Evolutionary conservation across 2,797 vertebrate species (phyloP), one percentile per base, ranked within the genome.

Genomic region (Chloroceryle inda): DNA sequence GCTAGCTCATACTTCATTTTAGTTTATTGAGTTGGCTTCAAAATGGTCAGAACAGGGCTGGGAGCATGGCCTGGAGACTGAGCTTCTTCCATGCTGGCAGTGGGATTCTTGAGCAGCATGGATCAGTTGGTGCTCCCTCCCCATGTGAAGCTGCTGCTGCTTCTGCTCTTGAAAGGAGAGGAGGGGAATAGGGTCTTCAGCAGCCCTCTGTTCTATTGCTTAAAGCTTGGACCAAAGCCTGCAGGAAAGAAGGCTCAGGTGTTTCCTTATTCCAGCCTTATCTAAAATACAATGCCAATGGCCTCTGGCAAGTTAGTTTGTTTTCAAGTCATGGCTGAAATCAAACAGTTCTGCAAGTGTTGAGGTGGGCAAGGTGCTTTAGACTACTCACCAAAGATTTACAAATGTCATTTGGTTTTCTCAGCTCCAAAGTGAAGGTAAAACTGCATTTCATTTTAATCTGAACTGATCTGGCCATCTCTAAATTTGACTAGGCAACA

Each of bases 71-170:
- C 45, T 21, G 24, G 31, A 64, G 33, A 3, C 42, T 19, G 37
- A 82, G 42, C 10, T 58, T 21, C 52, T 44, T 52, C 17, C 6
- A 31, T 14, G 2, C 38, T 37, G 17, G 18, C 31, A 15, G 18
- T 14, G 58, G 2, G 11, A 5, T 33, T 3, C 18, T 6, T 47
- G 14, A 62, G 24, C 45, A 27, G 23, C 0, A 0, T 21, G 18
- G 14, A 33, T 29, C 35, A 33, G 9, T 7, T 27, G 31, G 8
- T 67, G 18, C 8, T 66, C 47, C 21, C 16, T 86, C 24, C 9
- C 29, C 0, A 0, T 45, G 37, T 37, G 20, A 3, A 0, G 0
- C 11, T 55, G 53, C 12, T 58, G 33, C 22, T 1, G 0, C 15
- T 71, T 6, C 27, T 77, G 22, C 13, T 90, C 13, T 13, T 79